A percentile compares a stretch with the other conserved stretches of the same genome.
Evolutionary conservation across 2,888 invertebrate species (phyloP).

Genomic region (Selenia dentaria): DNA sequence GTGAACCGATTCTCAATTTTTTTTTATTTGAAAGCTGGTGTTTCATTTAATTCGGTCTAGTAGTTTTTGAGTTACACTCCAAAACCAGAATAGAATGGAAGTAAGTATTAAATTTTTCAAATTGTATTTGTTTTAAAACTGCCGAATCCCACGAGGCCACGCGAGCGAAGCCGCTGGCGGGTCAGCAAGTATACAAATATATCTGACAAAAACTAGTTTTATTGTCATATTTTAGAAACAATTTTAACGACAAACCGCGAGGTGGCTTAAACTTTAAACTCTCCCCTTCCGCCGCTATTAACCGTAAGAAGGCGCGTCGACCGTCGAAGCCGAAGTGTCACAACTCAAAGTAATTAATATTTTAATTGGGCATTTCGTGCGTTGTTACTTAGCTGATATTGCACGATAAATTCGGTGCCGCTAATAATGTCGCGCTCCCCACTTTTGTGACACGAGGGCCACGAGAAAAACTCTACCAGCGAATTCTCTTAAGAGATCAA

Average conservation of each 20-base stretch:
- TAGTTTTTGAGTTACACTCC: no score
- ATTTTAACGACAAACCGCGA: slow-evolving; percentile 3
- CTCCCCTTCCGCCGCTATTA: slow-evolving; percentile 53
- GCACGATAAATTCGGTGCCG: slow-evolving; percentile 75
- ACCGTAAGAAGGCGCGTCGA: slow-evolving; percentile 54
- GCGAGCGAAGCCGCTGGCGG: no score
- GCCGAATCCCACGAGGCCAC: no score
- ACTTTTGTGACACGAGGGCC: slow-evolving; percentile 38
- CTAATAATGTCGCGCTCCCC: slow-evolving; percentile 66
- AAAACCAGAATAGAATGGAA: no score
- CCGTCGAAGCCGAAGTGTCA: slow-evolving; percentile 68
- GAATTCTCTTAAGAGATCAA: not conserved
- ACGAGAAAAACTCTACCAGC: not conserved
- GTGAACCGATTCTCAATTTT: no score
- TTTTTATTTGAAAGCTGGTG: no score
- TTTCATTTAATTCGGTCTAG: no score
- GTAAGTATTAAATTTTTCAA: no score
- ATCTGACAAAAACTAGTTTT: no score
- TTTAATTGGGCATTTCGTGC: slow-evolving; percentile 83
- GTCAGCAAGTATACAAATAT: no score
- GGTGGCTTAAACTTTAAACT: slow-evolving; percentile 32
- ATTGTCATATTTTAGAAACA: slow-evolving; percentile 10
- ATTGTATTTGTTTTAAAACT: no score
- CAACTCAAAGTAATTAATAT: slow-evolving; percentile 82
- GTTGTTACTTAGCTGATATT: slow-evolving; percentile 78